A percentile compares a stretch with the other conserved stretches of the same genome.
These are phyloP conservation scores for Hedychridium roseum DNA, from an alignment of 2,888 invertebrate genomes.

Conservation along the genomic window DNA sequence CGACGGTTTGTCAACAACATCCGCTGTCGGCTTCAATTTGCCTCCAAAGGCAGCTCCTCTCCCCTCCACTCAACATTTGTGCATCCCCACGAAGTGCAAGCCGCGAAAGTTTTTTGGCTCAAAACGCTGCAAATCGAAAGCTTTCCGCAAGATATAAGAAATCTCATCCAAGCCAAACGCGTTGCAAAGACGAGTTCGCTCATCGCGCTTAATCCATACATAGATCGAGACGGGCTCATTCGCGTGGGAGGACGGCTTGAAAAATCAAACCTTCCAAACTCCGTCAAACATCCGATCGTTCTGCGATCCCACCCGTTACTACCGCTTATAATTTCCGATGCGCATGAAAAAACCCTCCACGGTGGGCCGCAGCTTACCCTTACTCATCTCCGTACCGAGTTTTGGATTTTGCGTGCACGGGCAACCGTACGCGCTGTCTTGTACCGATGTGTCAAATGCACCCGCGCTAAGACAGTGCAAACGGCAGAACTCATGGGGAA, in stretches of 20 bases:
- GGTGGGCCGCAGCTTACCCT: not conserved
- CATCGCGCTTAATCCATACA: not conserved
- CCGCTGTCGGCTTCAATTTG: not conserved
- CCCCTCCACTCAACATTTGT: not conserved
- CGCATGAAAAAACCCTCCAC: not conserved
- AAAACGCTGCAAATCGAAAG: not conserved
- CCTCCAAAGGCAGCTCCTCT: not conserved
- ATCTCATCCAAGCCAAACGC: not conserved
- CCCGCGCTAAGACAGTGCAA: not conserved
- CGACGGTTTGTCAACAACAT: not conserved
- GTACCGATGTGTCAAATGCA: not conserved
- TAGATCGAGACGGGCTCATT: not conserved
- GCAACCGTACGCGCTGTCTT: not conserved
- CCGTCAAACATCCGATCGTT: not conserved
- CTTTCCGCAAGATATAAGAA: not conserved
- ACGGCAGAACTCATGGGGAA: not conserved
- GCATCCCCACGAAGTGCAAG: not conserved
- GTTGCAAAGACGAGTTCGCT: not conserved
- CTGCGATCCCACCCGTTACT: not conserved
- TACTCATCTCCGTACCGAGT: not conserved
- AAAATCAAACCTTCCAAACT: not conserved
- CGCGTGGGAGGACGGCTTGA: not conserved
- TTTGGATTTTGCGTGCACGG: not conserved
- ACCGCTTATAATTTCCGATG: not conserved
- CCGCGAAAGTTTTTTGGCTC: not conserved